A percentile compares a stretch with the other conserved stretches of the same genome.
These are phyloP conservation scores for Linnaemya tessellans DNA, from an alignment of 2,888 invertebrate species.

Conservation along the genomic window DNA sequence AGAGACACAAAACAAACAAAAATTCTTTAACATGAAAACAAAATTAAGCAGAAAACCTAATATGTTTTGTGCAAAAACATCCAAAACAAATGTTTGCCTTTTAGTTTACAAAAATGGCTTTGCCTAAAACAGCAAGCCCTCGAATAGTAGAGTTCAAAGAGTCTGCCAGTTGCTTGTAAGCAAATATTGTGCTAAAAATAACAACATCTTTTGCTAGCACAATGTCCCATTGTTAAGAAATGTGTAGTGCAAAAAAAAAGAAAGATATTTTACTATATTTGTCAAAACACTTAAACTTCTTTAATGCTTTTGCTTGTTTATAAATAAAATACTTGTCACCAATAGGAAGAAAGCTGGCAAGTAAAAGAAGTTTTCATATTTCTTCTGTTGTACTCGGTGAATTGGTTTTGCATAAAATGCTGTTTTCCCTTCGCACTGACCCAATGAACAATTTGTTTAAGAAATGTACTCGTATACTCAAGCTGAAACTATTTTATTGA, in stretches of 20 bases:
- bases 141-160: constrained; percentile 12
- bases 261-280: constrained; percentile 62
- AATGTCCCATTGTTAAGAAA: constrained; percentile 45
- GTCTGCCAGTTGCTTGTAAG: constrained; percentile 47
- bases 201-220: constrained; percentile 29
- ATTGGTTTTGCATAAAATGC: constrained; percentile 26
- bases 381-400: not conserved
- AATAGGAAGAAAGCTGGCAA: constrained; percentile 53
- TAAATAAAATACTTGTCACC: constrained; percentile 66
- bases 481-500: constrained; percentile 67
- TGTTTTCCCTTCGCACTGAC: not conserved
- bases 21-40: constrained; percentile 63
- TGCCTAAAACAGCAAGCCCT: constrained; percentile 65
- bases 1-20: constrained; percentile 27
- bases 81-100: constrained; percentile 55
- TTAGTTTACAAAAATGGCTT: constrained; percentile 43
- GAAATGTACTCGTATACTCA: constrained; percentile 25
- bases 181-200: constrained; percentile 56
- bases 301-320: constrained; percentile 69
- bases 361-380: constrained; percentile 8
- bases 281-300: constrained; percentile 73
- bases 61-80: constrained; percentile 52
- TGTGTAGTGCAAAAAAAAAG: not conserved
- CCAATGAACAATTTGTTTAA: constrained; percentile 5
- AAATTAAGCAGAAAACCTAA: constrained; percentile 71